A percentile compares a stretch with the other conserved stretches of the same genome.
phyloP scores from a whole-genome alignment of 2,113 vertebrate species.

The Semnornis frantzii region DNA sequence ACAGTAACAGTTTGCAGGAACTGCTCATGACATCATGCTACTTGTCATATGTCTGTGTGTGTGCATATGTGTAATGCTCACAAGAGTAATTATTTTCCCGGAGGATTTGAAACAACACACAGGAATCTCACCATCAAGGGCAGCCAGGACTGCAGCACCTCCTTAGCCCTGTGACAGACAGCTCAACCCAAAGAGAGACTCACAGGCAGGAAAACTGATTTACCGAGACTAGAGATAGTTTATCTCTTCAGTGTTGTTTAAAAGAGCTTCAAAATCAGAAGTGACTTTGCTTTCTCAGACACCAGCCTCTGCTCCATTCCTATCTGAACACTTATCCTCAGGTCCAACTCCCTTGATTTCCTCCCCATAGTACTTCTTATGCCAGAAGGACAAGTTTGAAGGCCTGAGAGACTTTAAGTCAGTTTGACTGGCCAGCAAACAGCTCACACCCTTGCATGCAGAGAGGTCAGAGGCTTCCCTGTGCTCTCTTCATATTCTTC shows the following conservation, averaged over 20 bases:
- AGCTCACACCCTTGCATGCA: not conserved
- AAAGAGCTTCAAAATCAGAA: not conserved
- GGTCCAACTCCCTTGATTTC: not conserved
- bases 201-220: not conserved
- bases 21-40: not conserved
- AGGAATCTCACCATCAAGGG: not conserved
- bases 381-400: not conserved
- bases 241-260: not conserved
- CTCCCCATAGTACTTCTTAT: not conserved
- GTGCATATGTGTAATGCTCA: not conserved
- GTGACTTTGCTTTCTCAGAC: not conserved
- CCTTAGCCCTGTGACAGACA: fast-evolving
- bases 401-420: not conserved
- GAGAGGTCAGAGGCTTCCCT: not conserved
- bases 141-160: not conserved
- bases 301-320: not conserved
- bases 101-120: not conserved
- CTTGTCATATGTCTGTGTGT: not conserved
- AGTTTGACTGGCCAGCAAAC: not conserved
- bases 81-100: not conserved
- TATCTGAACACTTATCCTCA: not conserved
- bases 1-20: conserved; percentile 1
- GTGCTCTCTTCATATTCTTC: not conserved
- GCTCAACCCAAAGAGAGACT: not conserved
- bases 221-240: not conserved